Base-by-base conservation (phyloP, 2,797 vertebrate species). In the Acridotheres tristis region DNA sequence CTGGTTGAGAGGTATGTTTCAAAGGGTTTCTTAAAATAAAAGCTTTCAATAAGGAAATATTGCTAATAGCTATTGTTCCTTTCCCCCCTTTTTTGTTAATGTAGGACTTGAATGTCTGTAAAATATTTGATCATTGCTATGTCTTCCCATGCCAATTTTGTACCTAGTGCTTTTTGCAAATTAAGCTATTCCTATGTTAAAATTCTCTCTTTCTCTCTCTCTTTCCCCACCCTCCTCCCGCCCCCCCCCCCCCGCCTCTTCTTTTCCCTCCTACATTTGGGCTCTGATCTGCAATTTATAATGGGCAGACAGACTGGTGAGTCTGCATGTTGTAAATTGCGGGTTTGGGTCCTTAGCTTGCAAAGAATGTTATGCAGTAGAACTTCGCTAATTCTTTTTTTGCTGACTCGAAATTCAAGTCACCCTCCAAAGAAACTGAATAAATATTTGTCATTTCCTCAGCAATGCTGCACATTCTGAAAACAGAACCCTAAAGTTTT, bases 261-360 rank as follows among this genome's bases (percentile, higher is more conserved):
- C 73, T 84, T 87, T 72, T 88, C 50, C 81, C 47, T 96, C 71
- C 91, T 94, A 89, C 87, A 89, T 94, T 93, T 92, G 91, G 95
- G 79, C 93, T 95, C 88, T 94, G 93, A 94, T 95, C 93, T 96
- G 94, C 96, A 96, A 95, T 96, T 96, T 96, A 96, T 94, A 96
- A 96, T 86, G 95, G 91, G 95, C 93, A 96, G 94, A 94, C 94
- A 94, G 93, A 86, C 88, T 93, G 88, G 96, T 96, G 96, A 96
- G 96, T 96, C 95, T 91, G 95, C 95, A 94, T 96, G 96, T 96
- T 96, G 95, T 96, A 95, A 96, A 96, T 96, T 96, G 96, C 71
- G 90, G 94, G 94, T 95, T 96, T 91, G 80, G 90, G 90, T 95
- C 95, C 93, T 94, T 91, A 96, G 95, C 90, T 96, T 96, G 94